Conservation (phyloP, 2,113 vertebrate species). For the Ondatra zibethicus region DNA sequence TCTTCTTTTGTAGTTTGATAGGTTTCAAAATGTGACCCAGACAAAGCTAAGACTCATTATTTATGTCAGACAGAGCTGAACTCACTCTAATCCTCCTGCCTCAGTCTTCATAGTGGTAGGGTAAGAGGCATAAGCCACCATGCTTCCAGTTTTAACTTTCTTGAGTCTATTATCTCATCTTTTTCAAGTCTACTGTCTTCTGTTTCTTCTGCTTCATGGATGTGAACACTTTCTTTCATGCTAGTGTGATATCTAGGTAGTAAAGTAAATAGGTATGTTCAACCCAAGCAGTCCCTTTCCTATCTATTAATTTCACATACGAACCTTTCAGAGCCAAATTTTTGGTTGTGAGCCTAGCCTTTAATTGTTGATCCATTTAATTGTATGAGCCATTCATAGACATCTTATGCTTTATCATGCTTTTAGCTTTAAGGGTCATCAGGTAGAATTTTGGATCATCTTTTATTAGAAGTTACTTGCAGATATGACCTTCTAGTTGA, state of each 20-base stretch:
- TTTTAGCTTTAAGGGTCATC: neutral
- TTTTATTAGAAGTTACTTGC: neutral
- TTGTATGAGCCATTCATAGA: neutral
- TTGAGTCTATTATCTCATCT: neutral
- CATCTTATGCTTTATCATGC: neutral
- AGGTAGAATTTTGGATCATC: neutral
- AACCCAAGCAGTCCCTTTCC: neutral
- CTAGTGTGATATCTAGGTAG: neutral
- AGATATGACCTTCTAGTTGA: neutral
- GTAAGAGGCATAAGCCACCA: neutral
- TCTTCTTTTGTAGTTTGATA: neutral
- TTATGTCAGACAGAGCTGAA: neutral
- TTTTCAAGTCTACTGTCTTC: neutral
- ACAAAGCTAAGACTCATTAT: no score
- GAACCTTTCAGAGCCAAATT: neutral
- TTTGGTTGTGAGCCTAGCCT: neutral
- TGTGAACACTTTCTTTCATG: neutral
- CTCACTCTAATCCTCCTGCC: neutral
- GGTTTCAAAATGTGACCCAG: neutral
- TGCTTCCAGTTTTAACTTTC: neutral
- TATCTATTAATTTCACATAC: neutral
- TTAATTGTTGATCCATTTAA: neutral
- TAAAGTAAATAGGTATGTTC: neutral
- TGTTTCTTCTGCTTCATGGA: neutral
- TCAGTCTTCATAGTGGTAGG: rapidly evolving